Evolutionary conservation across 2,113 vertebrate species (phyloP), one percentile per base, ranked within the genome.

Genomic region (Coptodon rendalli): DNA sequence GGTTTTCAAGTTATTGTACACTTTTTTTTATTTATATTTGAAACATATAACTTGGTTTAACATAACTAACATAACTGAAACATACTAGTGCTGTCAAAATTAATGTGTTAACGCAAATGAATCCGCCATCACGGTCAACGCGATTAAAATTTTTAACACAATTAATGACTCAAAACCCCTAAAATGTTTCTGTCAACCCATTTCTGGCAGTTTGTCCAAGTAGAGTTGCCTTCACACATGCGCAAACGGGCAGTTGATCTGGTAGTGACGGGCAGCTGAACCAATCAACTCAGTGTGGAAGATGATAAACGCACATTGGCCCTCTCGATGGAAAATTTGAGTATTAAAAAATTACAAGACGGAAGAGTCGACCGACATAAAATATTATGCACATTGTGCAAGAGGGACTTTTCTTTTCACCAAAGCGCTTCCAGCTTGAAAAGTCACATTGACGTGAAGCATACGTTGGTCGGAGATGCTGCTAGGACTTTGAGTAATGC

Each of bases 231-330:
- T 53, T 53, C 52, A 6, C 9, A 53, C 9, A 22, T 53, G 5
- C 19, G 5, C 52, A 53, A 1, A 53, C 22, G 19, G 5, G 52
- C 0, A 53, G 19, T 53, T 6, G 52, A 53, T 53, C 52, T 0
- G 19, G 1, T 53, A 53, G 52, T 53, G 52, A 22, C 9, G 3
- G 52, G 19, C 9, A 53, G 3, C 19, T 53, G 52, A 53, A 53
- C 9, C 5, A n/a, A 53, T 3, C 50, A 53, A 6, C 50, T 53
- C 2, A 53, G 1, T n/a, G 6, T 53, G 1, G 3, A 53, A 53
- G 50, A n/a, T 53, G 50, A 53, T n/a, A 3, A 53, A 52, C 0
- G 9, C 3, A 53, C 0, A 10, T 10, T n/a, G 50, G 50, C 50
- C 50, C 9, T 52, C 19, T 52, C 0, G 5, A n/a, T 53, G 2